Base-by-base conservation (phyloP, 1,140 invertebrate genomes). In the Drosophila trapezifrons region DNA sequence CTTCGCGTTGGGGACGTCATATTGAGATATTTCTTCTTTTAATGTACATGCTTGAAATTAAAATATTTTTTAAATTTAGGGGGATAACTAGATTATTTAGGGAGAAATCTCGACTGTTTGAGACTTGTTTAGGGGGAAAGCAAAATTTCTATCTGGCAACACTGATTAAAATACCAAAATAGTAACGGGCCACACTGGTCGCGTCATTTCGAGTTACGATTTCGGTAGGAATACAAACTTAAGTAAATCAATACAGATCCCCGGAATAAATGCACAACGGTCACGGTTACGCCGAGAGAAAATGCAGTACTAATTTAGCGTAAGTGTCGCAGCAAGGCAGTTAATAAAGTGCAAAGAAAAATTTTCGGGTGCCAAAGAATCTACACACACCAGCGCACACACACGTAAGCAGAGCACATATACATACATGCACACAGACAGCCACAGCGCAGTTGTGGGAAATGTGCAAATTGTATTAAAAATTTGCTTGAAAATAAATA, bases 381-480 rank as follows among this genome's bases (percentile, higher is more conserved):
- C 76, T 55, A 78, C 65, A 63, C 58, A 76, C 55, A 73, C 73
- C 38, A 27, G 47, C 56, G 51, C 38, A 69, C 64, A 78, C 37
- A 38, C 38, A 74, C 52, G 47, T 40, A 80, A 43, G 55, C 43
- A 43, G 22, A 65, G 52, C 57, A 79, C 64, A 51, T 60, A 66
- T 54, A 43, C 54, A 66, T 54, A 43, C 54, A 60, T 62, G 74
- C 72, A 45, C 27, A 73, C 49, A 45, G 64, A 55, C 76, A 25
- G 58, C 43, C 60, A 60, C 58, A 82, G 76, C 67, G 82, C 78
- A 76, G 56, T 71, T 86, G 63, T 76, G 62, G 66, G 64, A 87
- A 80, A 86, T 83, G 83, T 86, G 83, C 76, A 80, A 82, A 83
- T 79, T 87, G 51, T 79, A 69, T 70, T 58, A 82, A 85, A 76